Conservation (phyloP, 2,888 invertebrate species). For the Blastobasis adustella region DNA sequence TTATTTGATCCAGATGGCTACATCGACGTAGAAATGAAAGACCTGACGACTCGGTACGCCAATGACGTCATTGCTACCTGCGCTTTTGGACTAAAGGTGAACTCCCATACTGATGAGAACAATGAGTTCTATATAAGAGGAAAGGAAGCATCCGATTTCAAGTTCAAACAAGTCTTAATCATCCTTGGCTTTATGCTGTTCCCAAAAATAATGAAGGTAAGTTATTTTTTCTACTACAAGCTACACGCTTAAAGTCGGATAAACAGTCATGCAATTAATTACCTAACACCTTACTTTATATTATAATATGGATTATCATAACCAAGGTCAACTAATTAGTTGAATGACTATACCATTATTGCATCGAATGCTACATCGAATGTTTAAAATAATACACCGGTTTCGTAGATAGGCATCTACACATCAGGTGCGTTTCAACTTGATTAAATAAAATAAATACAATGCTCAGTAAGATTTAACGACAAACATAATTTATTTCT, state of each 20-base stretch:
- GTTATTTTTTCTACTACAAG: neutral
- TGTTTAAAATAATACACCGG: neutral
- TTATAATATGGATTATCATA: too few relatives aligned
- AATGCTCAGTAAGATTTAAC: too few relatives aligned
- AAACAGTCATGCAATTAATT: neutral
- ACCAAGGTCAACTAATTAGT: neutral
- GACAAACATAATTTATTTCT: too few relatives aligned
- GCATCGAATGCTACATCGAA: neutral
- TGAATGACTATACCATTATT: neutral
- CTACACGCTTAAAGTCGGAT: neutral
- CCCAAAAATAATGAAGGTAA: conserved; percentile 27
- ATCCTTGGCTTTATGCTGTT: conserved; percentile 23
- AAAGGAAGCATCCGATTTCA: conserved; percentile 44
- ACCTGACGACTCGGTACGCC: conserved; percentile 54
- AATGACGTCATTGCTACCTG: conserved; percentile 71
- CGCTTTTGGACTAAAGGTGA: conserved; percentile 68
- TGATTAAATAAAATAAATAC: too few relatives aligned
- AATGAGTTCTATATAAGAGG: conserved; percentile 74
- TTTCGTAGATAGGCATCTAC: neutral
- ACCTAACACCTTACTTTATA: neutral
- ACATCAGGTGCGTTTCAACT: neutral
- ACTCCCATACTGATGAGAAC: conserved; percentile 66
- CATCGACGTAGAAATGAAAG: conserved; percentile 51
- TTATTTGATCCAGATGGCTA: conserved; percentile 20
- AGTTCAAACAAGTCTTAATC: conserved; percentile 22